Conservation (phyloP, 2,888 invertebrate genomes). For the Quadroppia sp. region DNA sequence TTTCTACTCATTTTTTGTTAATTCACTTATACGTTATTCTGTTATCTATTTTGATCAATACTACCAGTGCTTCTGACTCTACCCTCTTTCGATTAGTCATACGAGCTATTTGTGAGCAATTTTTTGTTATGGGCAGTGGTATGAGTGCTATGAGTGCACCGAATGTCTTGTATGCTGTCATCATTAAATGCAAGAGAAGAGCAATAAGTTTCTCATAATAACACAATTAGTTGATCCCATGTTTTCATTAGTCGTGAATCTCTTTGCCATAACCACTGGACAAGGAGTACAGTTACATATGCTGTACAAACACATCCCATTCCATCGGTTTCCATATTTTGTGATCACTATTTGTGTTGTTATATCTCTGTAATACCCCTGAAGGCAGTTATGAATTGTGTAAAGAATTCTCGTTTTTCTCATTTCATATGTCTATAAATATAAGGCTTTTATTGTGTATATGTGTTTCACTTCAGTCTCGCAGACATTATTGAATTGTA, state of each 20-base stretch:
- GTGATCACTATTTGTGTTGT: background rate
- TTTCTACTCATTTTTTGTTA: background rate
- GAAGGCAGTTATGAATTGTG: background rate
- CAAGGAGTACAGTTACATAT: background rate
- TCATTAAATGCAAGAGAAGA: background rate
- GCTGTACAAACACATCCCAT: background rate
- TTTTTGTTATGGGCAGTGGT: background rate
- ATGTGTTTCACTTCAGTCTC: too few species aligned
- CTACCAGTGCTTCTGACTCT: background rate
- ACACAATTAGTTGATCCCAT: background rate
- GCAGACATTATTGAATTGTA: too few species aligned
- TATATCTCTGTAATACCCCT: background rate
- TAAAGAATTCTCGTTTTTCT: background rate
- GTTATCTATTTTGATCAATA: background rate
- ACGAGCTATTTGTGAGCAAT: background rate
- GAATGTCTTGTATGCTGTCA: background rate
- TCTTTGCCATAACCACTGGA: background rate
- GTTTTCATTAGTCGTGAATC: background rate
- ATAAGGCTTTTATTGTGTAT: too few species aligned
- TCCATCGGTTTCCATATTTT: background rate
- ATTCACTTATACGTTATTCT: background rate
- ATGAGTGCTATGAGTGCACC: background rate
- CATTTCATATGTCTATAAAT: too few species aligned
- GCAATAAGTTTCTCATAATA: slow-evolving; percentile 22
- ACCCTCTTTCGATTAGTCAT: background rate